Evolutionary conservation across 2,888 invertebrate genomes (phyloP).

Genomic region (Merodon equestris): DNA sequence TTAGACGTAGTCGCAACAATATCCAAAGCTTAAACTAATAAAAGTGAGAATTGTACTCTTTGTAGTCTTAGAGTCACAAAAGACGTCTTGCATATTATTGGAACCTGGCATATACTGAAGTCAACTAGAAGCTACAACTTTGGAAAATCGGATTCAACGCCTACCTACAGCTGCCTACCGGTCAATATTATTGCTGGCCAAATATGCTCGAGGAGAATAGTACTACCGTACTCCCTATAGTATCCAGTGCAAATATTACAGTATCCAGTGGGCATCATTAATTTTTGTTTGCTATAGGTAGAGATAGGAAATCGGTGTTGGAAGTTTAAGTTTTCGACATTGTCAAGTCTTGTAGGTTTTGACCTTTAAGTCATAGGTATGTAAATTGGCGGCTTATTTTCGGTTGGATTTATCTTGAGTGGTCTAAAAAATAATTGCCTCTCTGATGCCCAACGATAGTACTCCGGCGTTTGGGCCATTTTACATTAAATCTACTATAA

Average conservation of each 20-base stretch:
- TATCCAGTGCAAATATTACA: conserved; percentile 77
- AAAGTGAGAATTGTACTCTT: too few species aligned
- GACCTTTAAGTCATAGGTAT: conserved; percentile 73
- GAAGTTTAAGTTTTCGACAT: conserved; percentile 73
- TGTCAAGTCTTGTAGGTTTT: conserved; percentile 76
- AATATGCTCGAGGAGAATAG: conserved; percentile 69
- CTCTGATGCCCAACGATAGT: conserved; percentile 81
- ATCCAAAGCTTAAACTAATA: too few species aligned
- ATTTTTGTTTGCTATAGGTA: conserved; percentile 42
- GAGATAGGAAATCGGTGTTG: conserved; percentile 72
- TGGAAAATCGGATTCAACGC: conserved; percentile 72
- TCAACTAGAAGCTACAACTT: too few species aligned
- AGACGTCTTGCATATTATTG: too few species aligned
- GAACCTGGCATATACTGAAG: too few species aligned
- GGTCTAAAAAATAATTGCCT: conserved; percentile 76
- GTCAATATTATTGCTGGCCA: conserved; percentile 73
- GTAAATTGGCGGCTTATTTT: conserved; percentile 76
- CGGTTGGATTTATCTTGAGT: conserved; percentile 76
- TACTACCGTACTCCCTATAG: conserved; percentile 74
- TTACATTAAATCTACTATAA: conserved; percentile 92
- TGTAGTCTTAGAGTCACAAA: too few species aligned
- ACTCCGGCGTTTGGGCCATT: conserved; percentile 85
- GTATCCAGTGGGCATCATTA: conserved; percentile 70
- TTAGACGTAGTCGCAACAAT: too few species aligned
- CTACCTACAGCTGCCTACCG: conserved; percentile 78